Percentiles rank a stretch among this genome's conserved stretches.
phyloP scores from a whole-genome alignment of 1,140 invertebrate species.

The Onthophagus taurus region DNA sequence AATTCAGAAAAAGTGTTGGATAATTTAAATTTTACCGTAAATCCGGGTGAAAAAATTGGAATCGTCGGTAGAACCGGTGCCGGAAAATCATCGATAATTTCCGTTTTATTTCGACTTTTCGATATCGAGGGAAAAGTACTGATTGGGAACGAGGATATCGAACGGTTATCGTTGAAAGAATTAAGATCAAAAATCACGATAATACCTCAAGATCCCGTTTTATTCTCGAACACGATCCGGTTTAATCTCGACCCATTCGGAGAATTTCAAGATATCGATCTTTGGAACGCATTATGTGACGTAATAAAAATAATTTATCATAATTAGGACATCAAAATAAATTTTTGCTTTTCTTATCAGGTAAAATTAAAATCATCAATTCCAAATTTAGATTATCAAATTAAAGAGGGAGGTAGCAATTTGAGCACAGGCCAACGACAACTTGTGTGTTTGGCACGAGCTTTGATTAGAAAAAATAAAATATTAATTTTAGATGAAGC shows the following conservation, averaged over 20 bases:
- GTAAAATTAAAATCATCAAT: conserved; percentile 51
- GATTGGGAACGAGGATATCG: conserved; percentile 59
- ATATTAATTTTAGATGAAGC: conserved; percentile 50
- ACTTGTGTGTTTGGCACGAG: conserved; percentile 49
- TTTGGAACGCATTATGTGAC: conserved; percentile 53
- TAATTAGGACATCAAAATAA: neutral
- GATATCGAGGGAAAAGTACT: conserved; percentile 53
- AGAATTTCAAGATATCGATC: conserved; percentile 48
- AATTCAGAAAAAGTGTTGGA: conserved; percentile 41
- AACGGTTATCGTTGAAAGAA: conserved; percentile 51
- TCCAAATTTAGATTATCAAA: conserved; percentile 22
- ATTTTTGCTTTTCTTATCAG: conserved; percentile 24
- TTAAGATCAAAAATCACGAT: conserved; percentile 63
- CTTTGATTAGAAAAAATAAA: conserved; percentile 50
- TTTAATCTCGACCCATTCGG: conserved; percentile 77
- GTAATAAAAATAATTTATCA: conserved; percentile 31
- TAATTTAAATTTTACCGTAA: conserved; percentile 34
- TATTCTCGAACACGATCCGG: conserved; percentile 65
- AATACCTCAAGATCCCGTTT: conserved; percentile 71
- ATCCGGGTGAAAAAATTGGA: conserved; percentile 43
- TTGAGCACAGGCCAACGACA: conserved; percentile 51
- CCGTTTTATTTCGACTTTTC: conserved; percentile 57
- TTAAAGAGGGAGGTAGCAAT: conserved; percentile 40
- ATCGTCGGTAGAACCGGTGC: conserved; percentile 67
- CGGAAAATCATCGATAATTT: conserved; percentile 70